Base-by-base conservation (phyloP, 2,113 vertebrate species). In the Marcusenius ussheri region DNA sequence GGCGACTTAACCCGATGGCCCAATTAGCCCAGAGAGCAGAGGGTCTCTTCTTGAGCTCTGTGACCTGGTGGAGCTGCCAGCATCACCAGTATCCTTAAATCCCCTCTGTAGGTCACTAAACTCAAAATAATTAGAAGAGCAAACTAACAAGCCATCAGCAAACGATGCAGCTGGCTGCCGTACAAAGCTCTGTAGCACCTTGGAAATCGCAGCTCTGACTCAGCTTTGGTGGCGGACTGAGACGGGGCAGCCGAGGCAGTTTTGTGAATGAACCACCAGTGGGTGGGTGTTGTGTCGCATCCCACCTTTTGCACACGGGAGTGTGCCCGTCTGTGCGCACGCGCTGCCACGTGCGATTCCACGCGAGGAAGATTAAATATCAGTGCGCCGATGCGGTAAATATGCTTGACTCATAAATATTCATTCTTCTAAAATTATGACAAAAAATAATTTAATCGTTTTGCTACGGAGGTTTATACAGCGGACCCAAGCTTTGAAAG, bases 281-380 rank as follows among this genome's bases (percentile, higher is more conserved):
- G 10, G 31, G 21, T 45, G 88, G 17, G n/a, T 42, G 49, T 50
- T n/a, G 13, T 47, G 62, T 89, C 15, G 6, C 39, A 42, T 84
- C 8, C 42, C 42, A n/a, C 15, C 35, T 42, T 80, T 80, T 42
- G 35, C 74, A 39, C 35, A 11, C 3, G 31, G 31, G 70, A 77
- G 27, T 42, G 83, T 24, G 6, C 19, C 8, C 10, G 7, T 53
- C 19, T 53, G 85, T 56, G 85, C 56, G 85, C 49, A 27, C 4
- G 8, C 24, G 46, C 21, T 24, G 1, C 7, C 9, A n/a, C 13
- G 0, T 47, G 84, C 49, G 13, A 13, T 27, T 51, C 9, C 45
- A 91, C 90, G 91, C 2, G n/a, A 31, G 85, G 4, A 35, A 35
- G 85, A 56, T 35, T 87, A 87, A 51, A 56, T 56, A 87, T 87